Evolutionary conservation across 1,140 invertebrate species (phyloP).

Genomic region (Saccostrea glomerata): DNA sequence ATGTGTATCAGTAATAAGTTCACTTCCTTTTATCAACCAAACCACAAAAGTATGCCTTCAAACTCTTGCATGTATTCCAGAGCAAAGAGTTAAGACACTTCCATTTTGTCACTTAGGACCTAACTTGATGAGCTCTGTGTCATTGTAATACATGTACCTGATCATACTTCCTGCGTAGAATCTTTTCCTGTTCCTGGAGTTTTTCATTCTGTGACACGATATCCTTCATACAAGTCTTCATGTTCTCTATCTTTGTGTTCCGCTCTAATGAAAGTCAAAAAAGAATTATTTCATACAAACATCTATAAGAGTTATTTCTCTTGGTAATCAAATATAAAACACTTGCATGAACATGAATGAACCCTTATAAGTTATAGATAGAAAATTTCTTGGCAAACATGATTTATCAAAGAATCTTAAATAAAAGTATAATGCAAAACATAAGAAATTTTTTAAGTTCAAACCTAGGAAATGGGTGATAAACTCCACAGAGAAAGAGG

Average conservation of each 20-base stretch:
- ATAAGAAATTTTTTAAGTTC: not conserved
- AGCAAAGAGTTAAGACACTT: too few species aligned
- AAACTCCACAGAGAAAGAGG: conserved; percentile 95
- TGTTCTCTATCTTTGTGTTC: conserved; percentile 82
- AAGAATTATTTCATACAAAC: not conserved
- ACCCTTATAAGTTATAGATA: too few species aligned
- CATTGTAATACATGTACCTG: conserved; percentile 83
- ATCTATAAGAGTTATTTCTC: not conserved
- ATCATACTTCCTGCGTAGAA: conserved; percentile 88
- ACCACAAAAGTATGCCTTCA: too few species aligned
- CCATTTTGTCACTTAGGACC: too few species aligned
- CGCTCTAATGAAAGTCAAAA: conserved; percentile 69
- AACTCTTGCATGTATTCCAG: too few species aligned
- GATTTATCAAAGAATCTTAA: too few species aligned
- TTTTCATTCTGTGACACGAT: conserved; percentile 87
- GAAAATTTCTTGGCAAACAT: too few species aligned
- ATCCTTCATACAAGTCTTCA: conserved; percentile 88
- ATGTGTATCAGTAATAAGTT: too few species aligned
- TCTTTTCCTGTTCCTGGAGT: conserved; percentile 86
- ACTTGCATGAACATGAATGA: too few species aligned
- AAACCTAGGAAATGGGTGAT: conserved; percentile 94
- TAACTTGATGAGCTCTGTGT: too few species aligned
- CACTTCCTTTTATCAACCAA: too few species aligned
- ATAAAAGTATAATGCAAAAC: not conserved
- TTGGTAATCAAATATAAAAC: too few species aligned